Conservation (phyloP, 2,888 invertebrate genomes). For the Drosophila anomelani region DNA sequence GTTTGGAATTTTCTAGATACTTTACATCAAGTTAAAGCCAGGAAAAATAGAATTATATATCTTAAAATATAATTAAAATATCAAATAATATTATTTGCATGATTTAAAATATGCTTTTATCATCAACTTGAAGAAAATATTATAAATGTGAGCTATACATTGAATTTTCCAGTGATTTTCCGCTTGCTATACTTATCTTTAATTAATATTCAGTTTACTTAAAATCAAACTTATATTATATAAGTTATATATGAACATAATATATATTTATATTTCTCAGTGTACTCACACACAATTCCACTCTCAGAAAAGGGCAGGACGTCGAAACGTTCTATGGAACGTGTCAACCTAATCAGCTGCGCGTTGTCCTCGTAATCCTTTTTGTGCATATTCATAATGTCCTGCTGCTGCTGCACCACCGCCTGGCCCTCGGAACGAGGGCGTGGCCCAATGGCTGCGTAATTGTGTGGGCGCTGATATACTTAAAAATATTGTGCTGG, state of each 20-base stretch:
- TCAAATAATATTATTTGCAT: background rate
- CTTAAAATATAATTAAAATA: background rate
- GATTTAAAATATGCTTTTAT: background rate
- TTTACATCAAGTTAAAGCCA: background rate
- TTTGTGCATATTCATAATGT: slow-evolving; percentile 44
- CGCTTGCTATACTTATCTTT: background rate
- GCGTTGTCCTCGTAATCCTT: slow-evolving; percentile 46
- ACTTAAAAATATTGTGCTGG: slow-evolving; percentile 32
- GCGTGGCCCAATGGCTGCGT: slow-evolving; percentile 53
- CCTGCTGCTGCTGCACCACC: slow-evolving; percentile 5
- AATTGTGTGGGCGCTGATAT: slow-evolving; percentile 73
- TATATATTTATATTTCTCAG: background rate
- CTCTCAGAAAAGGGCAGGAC: background rate
- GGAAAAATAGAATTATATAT: background rate
- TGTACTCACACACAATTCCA: slow-evolving; percentile 22
- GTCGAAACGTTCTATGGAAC: slow-evolving; percentile 53
- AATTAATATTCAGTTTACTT: background rate
- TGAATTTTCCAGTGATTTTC: background rate
- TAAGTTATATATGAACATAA: too few relatives aligned
- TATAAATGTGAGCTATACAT: background rate
- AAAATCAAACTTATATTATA: background rate
- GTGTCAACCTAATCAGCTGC: slow-evolving; percentile 70
- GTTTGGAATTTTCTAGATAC: background rate
- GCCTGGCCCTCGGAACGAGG: slow-evolving; percentile 18
- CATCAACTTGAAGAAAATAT: background rate